Evolutionary conservation across 2,113 vertebrate species (phyloP), one percentile per base, ranked within the genome.

Genomic region (Cichladusa arquata): DNA sequence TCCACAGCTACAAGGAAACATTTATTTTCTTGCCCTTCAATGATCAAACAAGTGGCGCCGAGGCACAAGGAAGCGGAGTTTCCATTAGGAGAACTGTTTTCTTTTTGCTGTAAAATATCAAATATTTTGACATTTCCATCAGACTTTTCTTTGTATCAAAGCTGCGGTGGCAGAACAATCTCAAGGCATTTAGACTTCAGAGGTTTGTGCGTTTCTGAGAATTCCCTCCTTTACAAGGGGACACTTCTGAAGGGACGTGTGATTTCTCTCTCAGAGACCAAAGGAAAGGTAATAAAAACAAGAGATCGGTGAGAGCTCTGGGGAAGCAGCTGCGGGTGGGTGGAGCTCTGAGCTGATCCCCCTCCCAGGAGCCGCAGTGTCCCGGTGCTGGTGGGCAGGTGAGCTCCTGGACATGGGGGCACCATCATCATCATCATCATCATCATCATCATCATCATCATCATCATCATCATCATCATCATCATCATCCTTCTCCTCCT

Each of bases 101-200:
- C 92, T 67, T 93, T 88, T 90, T 88, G 90, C 94, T 93, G 88
- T 95, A 94, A 96, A 97, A 96, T 97, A 96, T 96, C 96, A 96
- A 96, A 96, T 97, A 95, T 95, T 96, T 96, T 97, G 96, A 96
- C 96, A 97, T 94, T 96, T 97, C 96, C 95, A 96, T 97, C 94
- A 96, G 94, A 15, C 64, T 96, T 96, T 74, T 13, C 94, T 96
- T 94, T 94, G 79, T 86, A 95, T 90, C 95, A 96, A 95, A 95
- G 95, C 93, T 73, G 70, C 90, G 51, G 86, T 60, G 90, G 87
- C 94, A 96, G 94, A 95, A 95, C 86, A 93, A 92, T 97, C 96
- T 95, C 87, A 42, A 91, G 85, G 95, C 93, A 26, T 92, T 94
- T 73, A 96, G 88, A 94, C 94, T 95, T 95, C 92, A 86, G 34